Base-by-base conservation (phyloP, 2,113 vertebrate species). In the Morone chrysops region DNA sequence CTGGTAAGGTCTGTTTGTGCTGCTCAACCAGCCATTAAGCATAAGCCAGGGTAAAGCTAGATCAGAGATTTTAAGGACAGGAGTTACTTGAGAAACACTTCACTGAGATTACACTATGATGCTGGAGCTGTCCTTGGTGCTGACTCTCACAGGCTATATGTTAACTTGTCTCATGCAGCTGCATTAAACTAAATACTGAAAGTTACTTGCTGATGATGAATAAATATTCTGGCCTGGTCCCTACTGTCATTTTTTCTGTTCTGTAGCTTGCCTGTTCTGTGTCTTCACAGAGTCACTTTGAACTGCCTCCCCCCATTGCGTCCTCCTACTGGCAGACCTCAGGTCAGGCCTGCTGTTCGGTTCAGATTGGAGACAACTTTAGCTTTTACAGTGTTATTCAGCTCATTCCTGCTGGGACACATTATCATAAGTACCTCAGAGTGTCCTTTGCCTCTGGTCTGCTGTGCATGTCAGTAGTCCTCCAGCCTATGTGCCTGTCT, bases 51-150 rank as follows among this genome's bases (percentile, higher is more conserved):
- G 48, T 72, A 62, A 68, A 82, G 40, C 59, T 43, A 40, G 63
- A 60, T 54, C 48, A 61, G 36, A 70, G 47, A 47, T 57, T 63
- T n/a, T 1, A 43, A 78, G 41, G 25, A 48, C 9, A n/a, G 25
- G 48, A 54, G 62, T 25, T 36, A 22, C 12, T 51, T 25, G 9
- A 25, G 17, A 66, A 60, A 47, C 22, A 5, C 48, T 25, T 25
- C 13, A 6, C 8, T 36, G 61, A 31, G 16, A 20, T 60, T n/a
- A 8, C 3, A 13, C 12, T 16, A n/a, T 45, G 61, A 36, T 59
- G 17, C 41, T 8, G 40, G 84, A 83, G 76, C 88, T 90, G 84
- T 91, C 89, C 22, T 0, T 78, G 86, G 89, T 93, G 78, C 85
- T 89, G 90, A 85, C 85, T 56, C 62, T 48, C 38, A 51, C 16